Evolutionary conservation across 1,140 invertebrate species (phyloP), one percentile per base, ranked within the genome.

Genomic region (Drosophila repleta): DNA sequence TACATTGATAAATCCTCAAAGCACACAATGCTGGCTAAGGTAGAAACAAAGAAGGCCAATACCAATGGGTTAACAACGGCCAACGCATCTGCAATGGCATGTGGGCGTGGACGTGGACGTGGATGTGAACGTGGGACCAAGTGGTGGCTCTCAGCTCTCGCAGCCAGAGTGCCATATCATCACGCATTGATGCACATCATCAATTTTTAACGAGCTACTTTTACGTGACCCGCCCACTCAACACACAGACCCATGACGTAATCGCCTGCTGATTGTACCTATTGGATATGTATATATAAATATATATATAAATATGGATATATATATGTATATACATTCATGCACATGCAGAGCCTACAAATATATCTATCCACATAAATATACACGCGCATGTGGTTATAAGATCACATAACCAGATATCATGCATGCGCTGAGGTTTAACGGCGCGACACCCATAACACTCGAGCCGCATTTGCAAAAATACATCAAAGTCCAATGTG

Each of bases 141-240:
- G 37, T 57, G 61, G 24, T 52, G 26, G 41, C 21, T 37, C 21
- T 37, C 21, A 24, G 15, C 60, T 65, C 64, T 72, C 65, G n/a
- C n/a, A 80, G 73, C 55, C 63, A 32, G 60, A 58, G 63, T 29
- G 49, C 68, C 61, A 53, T 75, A 80, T 74, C 65, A 76, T 67
- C 69, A 68, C 81, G 68, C 81, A 75, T 79, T 84, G 81, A 84
- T 84, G 81, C 81, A 85, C 82, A 87, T 85, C 81, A 80, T 85
- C 82, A 85, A 87, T 87, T 87, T 87, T 85, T 81, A 87, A 85
- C 81, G 77, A 87, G 77, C 81, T 52, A 68, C 69, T 77, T 77
- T 68, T 85, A 85, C 82, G 82, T 85, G 81, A 74, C 70, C 70
- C 65, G 52, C 20, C 15, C 21, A 21, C 37, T 24, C 53, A 43